A percentile compares a stretch with the other conserved stretches of the same genome.
These are phyloP conservation scores for Scaeva pyrastri DNA, from an alignment of 2,888 invertebrate genomes.

Conservation along the genomic window DNA sequence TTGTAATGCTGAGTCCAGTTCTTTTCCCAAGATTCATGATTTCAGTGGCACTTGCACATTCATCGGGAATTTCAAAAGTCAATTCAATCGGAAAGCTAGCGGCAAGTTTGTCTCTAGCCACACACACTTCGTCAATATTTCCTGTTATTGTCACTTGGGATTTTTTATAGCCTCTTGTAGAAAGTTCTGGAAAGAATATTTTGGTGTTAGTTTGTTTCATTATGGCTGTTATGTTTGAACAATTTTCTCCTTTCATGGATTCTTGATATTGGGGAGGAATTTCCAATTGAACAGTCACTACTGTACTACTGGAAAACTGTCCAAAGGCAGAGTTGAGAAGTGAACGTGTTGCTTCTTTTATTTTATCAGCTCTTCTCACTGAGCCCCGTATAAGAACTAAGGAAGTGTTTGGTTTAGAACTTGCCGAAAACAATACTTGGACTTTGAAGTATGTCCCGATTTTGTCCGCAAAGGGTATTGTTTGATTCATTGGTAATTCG, in stretches of 20 bases:
- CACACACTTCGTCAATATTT: conserved; percentile 93
- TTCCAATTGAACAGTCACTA: conserved; percentile 86
- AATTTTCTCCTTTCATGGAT: conserved; percentile 93
- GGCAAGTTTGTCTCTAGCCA: conserved; percentile 94
- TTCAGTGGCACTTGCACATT: conserved; percentile 88
- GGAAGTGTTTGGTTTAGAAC: conserved; percentile 92
- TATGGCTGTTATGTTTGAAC: conserved; percentile 92
- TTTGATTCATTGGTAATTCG: conserved; percentile 93
- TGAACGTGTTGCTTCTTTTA: conserved; percentile 94
- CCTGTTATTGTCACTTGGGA: conserved; percentile 96
- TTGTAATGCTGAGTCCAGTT: conserved; percentile 93
- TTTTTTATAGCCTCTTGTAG: conserved; percentile 84
- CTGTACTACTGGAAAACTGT: conserved; percentile 87
- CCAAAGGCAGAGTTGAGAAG: conserved; percentile 91
- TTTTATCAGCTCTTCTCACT: conserved; percentile 93
- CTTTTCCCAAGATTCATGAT: conserved; percentile 89
- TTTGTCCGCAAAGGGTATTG: conserved; percentile 86
- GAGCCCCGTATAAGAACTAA: conserved; percentile 95
- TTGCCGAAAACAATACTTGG: conserved; percentile 92
- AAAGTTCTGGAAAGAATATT: conserved; percentile 93
- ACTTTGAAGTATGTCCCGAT: conserved; percentile 94
- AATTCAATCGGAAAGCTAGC: conserved; percentile 95
- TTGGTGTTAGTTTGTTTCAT: conserved; percentile 94
- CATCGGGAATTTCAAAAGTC: conserved; percentile 95
- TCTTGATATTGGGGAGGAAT: conserved; percentile 97